Percentiles rank a stretch among this genome's conserved stretches.
These are phyloP conservation scores for Coelinius sp. DNA, from an alignment of 2,888 invertebrate species.

Conservation along the genomic window DNA sequence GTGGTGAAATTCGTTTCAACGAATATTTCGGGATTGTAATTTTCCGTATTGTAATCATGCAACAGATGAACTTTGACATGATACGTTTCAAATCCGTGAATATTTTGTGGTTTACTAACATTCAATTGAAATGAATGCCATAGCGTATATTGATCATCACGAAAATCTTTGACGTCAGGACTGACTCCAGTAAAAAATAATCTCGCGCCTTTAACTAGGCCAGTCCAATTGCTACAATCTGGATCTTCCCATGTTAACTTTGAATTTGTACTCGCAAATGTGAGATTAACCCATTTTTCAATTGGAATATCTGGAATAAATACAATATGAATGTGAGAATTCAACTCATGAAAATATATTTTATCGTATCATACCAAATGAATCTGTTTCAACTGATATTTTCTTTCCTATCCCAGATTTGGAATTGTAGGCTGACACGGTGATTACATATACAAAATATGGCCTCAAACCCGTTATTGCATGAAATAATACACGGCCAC, in stretches of 20 bases:
- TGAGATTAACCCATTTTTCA: slow-evolving; percentile 43
- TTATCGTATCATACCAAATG: neutral
- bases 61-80: slow-evolving; percentile 43
- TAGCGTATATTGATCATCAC: slow-evolving; percentile 6
- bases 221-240: slow-evolving; percentile 54
- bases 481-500: neutral
- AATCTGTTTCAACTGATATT: neutral
- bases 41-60: slow-evolving; percentile 7
- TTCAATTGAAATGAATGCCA: neutral
- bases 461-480: slow-evolving; percentile 44
- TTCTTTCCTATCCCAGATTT: slow-evolving; percentile 27
- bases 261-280: slow-evolving; percentile 1
- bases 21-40: slow-evolving; percentile 29
- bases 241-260: slow-evolving; percentile 50
- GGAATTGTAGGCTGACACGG: slow-evolving; percentile 46
- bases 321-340: neutral
- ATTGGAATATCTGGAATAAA: slow-evolving; percentile 49
- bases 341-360: neutral
- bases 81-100: slow-evolving; percentile 48
- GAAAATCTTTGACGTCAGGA: slow-evolving; percentile 28
- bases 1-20: slow-evolving; percentile 39
- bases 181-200: slow-evolving; percentile 45
- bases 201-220: slow-evolving; percentile 39
- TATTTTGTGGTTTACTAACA: neutral
- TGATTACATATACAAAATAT: slow-evolving; percentile 46